Base-by-base conservation (phyloP, 2,888 invertebrate genomes). In the Tenthredo livida region DNA sequence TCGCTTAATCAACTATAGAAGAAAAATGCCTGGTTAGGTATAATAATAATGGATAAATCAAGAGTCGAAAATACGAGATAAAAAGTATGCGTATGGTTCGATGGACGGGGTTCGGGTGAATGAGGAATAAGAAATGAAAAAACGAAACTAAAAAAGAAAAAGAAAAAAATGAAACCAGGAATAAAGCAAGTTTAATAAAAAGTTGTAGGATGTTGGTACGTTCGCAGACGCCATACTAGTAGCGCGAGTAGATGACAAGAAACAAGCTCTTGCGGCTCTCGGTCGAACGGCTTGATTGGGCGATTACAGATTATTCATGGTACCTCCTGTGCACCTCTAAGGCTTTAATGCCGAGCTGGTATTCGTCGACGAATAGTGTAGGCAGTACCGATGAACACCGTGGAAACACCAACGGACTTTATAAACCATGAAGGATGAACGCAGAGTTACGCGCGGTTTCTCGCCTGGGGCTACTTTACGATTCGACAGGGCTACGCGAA, bases 271-370 rank as follows among this genome's bases (percentile, higher is more conserved):
- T 80, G 80, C 88, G 88, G 88, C 88, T 88, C 86, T 88, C 87
- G 88, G 87, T 87, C 88, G 89, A 86, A 70, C 89, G 89, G 86
- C 88, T 90, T 90, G 89, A 91, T 91, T 91, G 89, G 89, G 87
- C 89, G 90, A 91, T 91, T 91, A 91, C 87, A 86, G 90, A 90
- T 91, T 90, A 90, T 91, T 88, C 91, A 90, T 88, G 90, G 87
- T 90, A 88, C 90, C 88, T 89, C 88, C 90, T 86, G 87, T 73
- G 85, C 80, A 84, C 70, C 47, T 67, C 83, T 29, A 47, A 47
- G 29, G 10, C 29, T 50, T 67, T 65, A 29, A 83, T 83, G 83
- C 43, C 67, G 83, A 83, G n/a, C 83, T 40, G 83, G 40, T 83
- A 67, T 83, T 83, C 83, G 83, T 50, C 47, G 67, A 65, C 37